Conservation (phyloP, 2,797 vertebrate genomes). For the Chromobotia macracanthus region DNA sequence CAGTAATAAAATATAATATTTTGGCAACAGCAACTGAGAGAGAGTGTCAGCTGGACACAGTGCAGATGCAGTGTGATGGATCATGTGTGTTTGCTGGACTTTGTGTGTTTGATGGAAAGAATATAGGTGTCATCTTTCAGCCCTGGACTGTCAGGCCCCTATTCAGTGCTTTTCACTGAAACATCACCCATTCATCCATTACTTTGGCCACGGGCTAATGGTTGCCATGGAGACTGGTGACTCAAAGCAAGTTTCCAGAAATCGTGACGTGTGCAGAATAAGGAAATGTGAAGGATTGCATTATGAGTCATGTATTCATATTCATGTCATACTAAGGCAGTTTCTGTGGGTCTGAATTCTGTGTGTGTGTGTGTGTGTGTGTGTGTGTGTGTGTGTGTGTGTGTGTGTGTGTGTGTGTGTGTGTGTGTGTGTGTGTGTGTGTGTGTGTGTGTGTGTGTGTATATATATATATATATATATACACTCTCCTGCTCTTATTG, state of each 20-base stretch:
- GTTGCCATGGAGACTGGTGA: slow-evolving; percentile 55
- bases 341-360: neutral
- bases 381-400: too few species aligned
- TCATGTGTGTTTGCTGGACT: neutral
- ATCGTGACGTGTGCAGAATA: slow-evolving; percentile 3
- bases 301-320: slow-evolving; percentile 23
- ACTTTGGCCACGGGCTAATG: slow-evolving; percentile 54
- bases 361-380: too few species aligned
- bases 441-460: too few species aligned
- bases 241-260: slow-evolving; percentile 44
- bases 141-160: slow-evolving; percentile 26
- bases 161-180: neutral
- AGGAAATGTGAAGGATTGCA: slow-evolving; percentile 23
- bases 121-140: slow-evolving; percentile 14
- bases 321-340: neutral
- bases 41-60: slow-evolving; percentile 44
- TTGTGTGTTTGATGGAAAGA: slow-evolving; percentile 13
- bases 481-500: neutral
- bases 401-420: too few species aligned
- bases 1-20: slow-evolving; percentile 61
- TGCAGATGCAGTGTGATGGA: slow-evolving; percentile 23
- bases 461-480: neutral
- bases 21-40: slow-evolving; percentile 45
- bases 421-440: too few species aligned
- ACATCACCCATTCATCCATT: slow-evolving; percentile 53